A percentile compares a stretch with the other conserved stretches of the same genome.
These are phyloP conservation scores for Aradus depressus DNA, from an alignment of 2,888 invertebrate species.

Conservation along the genomic window DNA sequence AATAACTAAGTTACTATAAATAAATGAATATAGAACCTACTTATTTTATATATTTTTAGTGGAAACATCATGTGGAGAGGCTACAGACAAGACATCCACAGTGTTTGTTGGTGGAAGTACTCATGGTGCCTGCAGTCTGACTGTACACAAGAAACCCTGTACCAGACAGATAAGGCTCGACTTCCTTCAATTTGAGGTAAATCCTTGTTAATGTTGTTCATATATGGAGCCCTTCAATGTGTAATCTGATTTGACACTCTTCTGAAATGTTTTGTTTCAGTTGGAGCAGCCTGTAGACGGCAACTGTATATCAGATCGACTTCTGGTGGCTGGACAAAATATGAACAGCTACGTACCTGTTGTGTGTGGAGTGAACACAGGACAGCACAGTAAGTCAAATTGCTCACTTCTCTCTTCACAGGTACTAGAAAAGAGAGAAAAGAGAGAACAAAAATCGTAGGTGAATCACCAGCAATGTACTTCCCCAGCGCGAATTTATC, in stretches of 20 bases:
- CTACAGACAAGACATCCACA: constrained; percentile 48
- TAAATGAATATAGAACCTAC: too few relatives aligned
- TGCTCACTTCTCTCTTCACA: too few relatives aligned
- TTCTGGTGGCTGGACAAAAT: constrained; percentile 60
- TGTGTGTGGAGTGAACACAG: constrained; percentile 64
- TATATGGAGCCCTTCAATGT: background rate
- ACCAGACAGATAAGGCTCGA: constrained; percentile 59
- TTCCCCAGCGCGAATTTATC: too few relatives aligned
- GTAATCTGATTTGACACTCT: background rate
- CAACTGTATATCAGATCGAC: constrained; percentile 55
- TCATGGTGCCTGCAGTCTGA: constrained; percentile 49
- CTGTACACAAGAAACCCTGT: constrained; percentile 48
- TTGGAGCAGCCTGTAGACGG: constrained; percentile 56
- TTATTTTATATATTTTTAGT: constrained; percentile 41
- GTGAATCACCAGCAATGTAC: too few relatives aligned
- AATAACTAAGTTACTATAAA: too few relatives aligned
- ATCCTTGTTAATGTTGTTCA: constrained; percentile 11
- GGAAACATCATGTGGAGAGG: constrained; percentile 53
- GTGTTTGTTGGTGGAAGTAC: constrained; percentile 66
- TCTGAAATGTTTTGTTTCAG: constrained; percentile 38
- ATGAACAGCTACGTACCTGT: constrained; percentile 54
- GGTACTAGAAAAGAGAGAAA: too few relatives aligned
- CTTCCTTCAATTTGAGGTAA: constrained; percentile 57
- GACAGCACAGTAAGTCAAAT: constrained; percentile 53
- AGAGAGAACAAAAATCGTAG: too few relatives aligned